Evolutionary conservation across 2,797 vertebrate genomes (phyloP).

Genomic region (Urocyon cinereoargenteus): DNA sequence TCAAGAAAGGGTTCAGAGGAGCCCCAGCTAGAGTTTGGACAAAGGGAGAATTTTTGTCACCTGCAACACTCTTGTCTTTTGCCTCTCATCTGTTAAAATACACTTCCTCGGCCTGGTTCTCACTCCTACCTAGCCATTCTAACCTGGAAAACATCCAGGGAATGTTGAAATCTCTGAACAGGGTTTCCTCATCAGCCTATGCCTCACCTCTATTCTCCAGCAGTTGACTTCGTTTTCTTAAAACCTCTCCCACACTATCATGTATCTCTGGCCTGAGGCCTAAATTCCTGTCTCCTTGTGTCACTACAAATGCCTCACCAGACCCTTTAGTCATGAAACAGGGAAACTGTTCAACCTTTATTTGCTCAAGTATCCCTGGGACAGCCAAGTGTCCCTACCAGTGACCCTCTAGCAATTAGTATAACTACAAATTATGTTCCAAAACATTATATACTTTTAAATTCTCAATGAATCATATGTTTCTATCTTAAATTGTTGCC

Average conservation of each 20-base stretch:
- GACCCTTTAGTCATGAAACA: not conserved
- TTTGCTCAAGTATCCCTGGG: not conserved
- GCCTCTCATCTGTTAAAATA: not conserved
- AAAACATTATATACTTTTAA: not conserved
- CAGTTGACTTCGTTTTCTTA: not conserved
- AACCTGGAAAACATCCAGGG: not conserved
- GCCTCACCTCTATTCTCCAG: not conserved
- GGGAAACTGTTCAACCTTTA: not conserved
- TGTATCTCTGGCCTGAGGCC: not conserved
- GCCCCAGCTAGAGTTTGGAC: not conserved
- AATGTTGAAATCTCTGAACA: not conserved
- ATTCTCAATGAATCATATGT: not conserved
- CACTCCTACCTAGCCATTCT: not conserved
- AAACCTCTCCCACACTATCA: not conserved
- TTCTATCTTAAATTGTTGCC: not conserved
- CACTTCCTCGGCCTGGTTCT: not conserved
- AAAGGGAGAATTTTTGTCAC: not conserved
- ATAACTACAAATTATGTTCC: not conserved
- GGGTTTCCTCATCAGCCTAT: not conserved
- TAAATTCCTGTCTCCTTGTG: not conserved
- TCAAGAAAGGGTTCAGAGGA: not conserved
- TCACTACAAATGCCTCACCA: not conserved
- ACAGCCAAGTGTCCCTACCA: not conserved
- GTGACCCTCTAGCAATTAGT: not conserved
- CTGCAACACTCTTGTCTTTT: fast-evolving